phyloP scores from a whole-genome alignment of 2,797 vertebrate genomes.

The Nasua narica region DNA sequence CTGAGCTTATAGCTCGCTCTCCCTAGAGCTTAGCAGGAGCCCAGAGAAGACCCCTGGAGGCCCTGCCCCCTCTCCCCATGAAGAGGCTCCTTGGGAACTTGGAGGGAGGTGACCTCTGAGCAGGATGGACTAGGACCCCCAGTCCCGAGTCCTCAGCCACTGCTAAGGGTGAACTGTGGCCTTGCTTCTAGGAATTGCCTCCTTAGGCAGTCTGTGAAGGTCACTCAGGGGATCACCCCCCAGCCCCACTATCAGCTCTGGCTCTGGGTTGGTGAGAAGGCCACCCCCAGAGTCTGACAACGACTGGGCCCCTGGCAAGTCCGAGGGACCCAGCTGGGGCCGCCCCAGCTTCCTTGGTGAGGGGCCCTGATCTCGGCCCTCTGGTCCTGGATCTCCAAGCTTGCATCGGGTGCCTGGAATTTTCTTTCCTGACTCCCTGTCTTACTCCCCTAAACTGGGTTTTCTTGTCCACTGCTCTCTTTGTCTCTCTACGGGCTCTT shows the following conservation, averaged over 20 bases:
- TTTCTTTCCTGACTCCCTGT: neutral
- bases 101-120: neutral
- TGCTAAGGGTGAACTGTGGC: accelerated
- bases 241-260: neutral
- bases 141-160: neutral
- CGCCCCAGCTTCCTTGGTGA: neutral
- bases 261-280: neutral
- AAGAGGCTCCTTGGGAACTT: neutral
- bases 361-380: neutral
- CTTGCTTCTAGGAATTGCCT: neutral
- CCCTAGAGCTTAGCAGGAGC: neutral
- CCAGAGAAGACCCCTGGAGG: neutral
- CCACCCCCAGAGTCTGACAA: neutral
- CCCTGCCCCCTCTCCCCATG: neutral
- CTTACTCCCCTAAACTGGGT: neutral
- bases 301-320: neutral
- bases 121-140: neutral
- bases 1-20: neutral
- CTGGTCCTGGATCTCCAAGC: neutral
- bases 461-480: neutral
- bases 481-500: neutral
- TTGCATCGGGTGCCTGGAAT: neutral
- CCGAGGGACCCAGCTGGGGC: neutral
- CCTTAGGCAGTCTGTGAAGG: neutral
- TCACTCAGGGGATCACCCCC: neutral